Percentiles rank a stretch among this genome's conserved stretches.
Evolutionary conservation across 2,113 vertebrate genomes (phyloP).

Genomic region (Microcebus ravelobensis): DNA sequence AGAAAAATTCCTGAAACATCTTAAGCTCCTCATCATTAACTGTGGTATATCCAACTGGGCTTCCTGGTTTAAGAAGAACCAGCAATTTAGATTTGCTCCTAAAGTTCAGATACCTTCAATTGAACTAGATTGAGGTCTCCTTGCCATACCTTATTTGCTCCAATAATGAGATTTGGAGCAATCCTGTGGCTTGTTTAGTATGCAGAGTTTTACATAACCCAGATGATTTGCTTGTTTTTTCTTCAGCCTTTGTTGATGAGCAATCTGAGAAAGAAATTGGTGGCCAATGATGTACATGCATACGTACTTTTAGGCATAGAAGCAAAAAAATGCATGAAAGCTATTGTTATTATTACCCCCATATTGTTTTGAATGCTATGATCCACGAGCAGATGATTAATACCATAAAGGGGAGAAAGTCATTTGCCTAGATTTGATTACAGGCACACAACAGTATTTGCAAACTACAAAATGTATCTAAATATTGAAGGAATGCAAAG

Average conservation of each 20-base stretch:
- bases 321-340: slow-evolving; percentile 25
- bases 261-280: slow-evolving; percentile 59
- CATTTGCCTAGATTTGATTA: slow-evolving; percentile 48
- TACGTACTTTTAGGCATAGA: neutral
- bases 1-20: neutral
- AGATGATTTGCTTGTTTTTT: slow-evolving; percentile 55
- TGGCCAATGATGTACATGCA: slow-evolving; percentile 47
- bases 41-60: neutral
- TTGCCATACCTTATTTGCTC: slow-evolving; percentile 18
- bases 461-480: slow-evolving; percentile 43
- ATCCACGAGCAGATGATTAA: slow-evolving; percentile 54
- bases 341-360: slow-evolving; percentile 21
- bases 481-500: slow-evolving; percentile 53
- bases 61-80: neutral
- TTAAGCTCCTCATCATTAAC: neutral
- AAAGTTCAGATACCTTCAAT: slow-evolving; percentile 23
- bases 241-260: slow-evolving; percentile 51
- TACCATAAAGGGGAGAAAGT: slow-evolving; percentile 2
- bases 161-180: slow-evolving; percentile 38
- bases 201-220: slow-evolving; percentile 59
- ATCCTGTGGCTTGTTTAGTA: neutral
- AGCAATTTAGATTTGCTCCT: neutral
- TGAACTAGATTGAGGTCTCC: slow-evolving; percentile 33
- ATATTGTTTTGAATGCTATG: slow-evolving; percentile 25
- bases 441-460: slow-evolving; percentile 16